Percentiles rank a stretch among this genome's conserved stretches.
These are phyloP conservation scores for Trematocara marginatum DNA, from an alignment of 2,113 vertebrate species.

Conservation along the genomic window DNA sequence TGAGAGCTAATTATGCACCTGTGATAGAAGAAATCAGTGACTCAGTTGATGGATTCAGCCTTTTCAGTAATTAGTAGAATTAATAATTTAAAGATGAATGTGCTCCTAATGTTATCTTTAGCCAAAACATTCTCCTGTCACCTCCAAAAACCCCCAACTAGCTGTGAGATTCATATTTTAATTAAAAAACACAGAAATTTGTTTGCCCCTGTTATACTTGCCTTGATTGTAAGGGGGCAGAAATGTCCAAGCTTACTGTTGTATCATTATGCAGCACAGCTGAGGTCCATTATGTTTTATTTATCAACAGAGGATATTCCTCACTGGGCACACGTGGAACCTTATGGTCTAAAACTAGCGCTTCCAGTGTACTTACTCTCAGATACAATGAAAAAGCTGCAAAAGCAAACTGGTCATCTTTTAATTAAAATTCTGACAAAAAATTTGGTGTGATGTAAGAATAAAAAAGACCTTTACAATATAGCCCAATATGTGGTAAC, in stretches of 20 bases:
- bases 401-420: background rate
- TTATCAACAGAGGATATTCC: background rate
- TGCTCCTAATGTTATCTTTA: background rate
- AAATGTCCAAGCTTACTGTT: background rate
- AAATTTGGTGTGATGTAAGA: background rate
- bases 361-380: background rate
- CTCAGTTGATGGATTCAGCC: background rate
- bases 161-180: background rate
- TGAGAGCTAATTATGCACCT: background rate
- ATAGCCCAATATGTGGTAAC: background rate
- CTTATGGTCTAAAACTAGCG: background rate
- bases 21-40: background rate
- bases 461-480: background rate
- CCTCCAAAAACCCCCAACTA: background rate
- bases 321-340: background rate
- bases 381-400: background rate
- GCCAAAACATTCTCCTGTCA: background rate
- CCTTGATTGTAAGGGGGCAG: background rate
- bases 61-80: background rate
- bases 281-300: background rate
- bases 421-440: background rate
- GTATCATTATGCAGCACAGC: background rate
- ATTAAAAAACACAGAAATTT: background rate
- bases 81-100: background rate
- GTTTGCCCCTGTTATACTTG: background rate